phyloP scores from a whole-genome alignment of 2,888 invertebrate genomes.

The Arge pagana region DNA sequence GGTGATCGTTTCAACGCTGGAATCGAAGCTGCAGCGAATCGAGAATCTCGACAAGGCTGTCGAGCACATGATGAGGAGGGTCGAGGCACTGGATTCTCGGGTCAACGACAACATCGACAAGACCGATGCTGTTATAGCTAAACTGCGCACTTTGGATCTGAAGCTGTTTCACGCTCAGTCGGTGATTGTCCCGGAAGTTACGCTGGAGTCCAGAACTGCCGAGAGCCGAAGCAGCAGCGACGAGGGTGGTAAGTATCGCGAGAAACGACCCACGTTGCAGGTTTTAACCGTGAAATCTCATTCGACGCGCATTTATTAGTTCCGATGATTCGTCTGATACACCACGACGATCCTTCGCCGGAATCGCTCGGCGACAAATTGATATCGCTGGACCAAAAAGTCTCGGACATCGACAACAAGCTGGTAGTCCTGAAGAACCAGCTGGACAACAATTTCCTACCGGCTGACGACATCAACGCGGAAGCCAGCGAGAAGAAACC shows the following conservation, averaged over 20 bases:
- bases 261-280: too few relatives aligned
- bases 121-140: constrained; percentile 81
- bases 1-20: constrained; percentile 85
- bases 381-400: constrained; percentile 79
- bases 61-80: constrained; percentile 82
- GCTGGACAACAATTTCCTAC: constrained; percentile 80
- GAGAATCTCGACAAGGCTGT: constrained; percentile 88
- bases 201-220: constrained; percentile 36
- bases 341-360: constrained; percentile 43
- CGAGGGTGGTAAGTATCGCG: constrained; percentile 42
- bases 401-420: constrained; percentile 81
- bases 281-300: too few relatives aligned
- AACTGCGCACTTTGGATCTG: constrained; percentile 74
- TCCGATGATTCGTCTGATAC: constrained; percentile 46
- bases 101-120: constrained; percentile 84
- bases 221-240: constrained; percentile 41
- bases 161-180: constrained; percentile 70
- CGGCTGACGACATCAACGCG: constrained; percentile 80
- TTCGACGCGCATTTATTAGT: constrained; percentile 35
- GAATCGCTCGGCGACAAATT: constrained; percentile 57
- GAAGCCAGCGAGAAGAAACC: constrained; percentile 88
- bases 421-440: constrained; percentile 79
- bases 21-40: constrained; percentile 84
- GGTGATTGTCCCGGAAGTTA: constrained; percentile 53
- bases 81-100: constrained; percentile 80